phyloP scores from a whole-genome alignment of 2,888 invertebrate genomes.

The Cetonia aurata region DNA sequence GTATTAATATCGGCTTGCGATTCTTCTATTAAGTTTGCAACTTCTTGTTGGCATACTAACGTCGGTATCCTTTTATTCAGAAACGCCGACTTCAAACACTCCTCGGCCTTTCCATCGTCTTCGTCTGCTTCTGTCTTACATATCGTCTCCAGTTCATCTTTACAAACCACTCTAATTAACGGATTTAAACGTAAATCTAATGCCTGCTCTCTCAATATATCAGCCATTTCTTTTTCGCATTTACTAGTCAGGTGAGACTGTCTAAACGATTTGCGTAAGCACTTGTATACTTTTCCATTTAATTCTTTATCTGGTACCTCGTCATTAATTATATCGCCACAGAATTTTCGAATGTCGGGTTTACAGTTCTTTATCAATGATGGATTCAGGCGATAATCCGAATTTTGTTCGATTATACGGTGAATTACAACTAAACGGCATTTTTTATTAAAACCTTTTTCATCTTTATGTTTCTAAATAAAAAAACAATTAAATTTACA shows the following conservation, averaged over 20 bases:
- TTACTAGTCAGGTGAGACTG: conserved; percentile 78
- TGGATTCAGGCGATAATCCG: conserved; percentile 91
- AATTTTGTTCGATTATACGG: conserved; percentile 90
- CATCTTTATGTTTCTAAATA: conserved; percentile 78
- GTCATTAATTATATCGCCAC: conserved; percentile 64
- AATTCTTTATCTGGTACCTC: conserved; percentile 77
- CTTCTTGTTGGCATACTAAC: conserved; percentile 83
- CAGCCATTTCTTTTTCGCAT: conserved; percentile 87
- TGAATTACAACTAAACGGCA: conserved; percentile 88
- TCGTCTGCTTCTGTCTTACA: conserved; percentile 70
- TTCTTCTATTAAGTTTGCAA: conserved; percentile 90
- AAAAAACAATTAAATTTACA: conserved; percentile 48
- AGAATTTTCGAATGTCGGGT: conserved; percentile 80
- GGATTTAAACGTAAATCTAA: conserved; percentile 93
- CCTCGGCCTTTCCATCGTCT: conserved; percentile 78
- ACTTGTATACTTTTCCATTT: conserved; percentile 87
- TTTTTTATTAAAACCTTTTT: conserved; percentile 82
- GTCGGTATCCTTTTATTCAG: conserved; percentile 80
- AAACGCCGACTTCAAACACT: conserved; percentile 91
- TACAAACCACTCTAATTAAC: conserved; percentile 84
- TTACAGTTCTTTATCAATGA: conserved; percentile 85
- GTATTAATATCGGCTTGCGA: conserved; percentile 94
- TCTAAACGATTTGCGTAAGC: conserved; percentile 85
- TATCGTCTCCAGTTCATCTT: conserved; percentile 77
- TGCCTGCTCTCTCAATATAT: conserved; percentile 88